These are phyloP conservation scores for Vombatus ursinus DNA, from an alignment of 2,113 vertebrate species.

Conservation along the genomic window DNA sequence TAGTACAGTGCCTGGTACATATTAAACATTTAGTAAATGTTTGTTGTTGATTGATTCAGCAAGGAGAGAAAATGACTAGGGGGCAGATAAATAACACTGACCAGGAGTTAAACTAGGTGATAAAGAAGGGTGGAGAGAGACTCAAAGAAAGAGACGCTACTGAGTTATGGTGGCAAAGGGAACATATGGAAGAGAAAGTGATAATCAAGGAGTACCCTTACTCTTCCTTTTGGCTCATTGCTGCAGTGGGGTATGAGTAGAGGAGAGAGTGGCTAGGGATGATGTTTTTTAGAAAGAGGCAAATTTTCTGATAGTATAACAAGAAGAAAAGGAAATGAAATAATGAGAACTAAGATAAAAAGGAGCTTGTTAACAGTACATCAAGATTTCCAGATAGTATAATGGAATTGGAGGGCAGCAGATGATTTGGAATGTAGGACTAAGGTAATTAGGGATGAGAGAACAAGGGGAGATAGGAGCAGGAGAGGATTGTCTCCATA, in stretches of 20 bases:
- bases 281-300: not conserved
- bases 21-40: not conserved
- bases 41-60: not conserved
- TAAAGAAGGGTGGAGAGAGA: not conserved
- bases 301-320: not conserved
- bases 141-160: not conserved
- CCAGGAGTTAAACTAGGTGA: not conserved
- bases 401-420: not conserved
- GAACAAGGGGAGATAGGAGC: not conserved
- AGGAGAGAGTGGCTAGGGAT: not conserved
- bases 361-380: not conserved
- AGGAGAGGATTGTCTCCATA: not conserved
- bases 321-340: not conserved
- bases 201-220: not conserved
- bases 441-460: not conserved
- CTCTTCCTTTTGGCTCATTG: not conserved
- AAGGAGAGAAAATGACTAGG: not conserved
- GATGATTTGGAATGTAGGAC: not conserved
- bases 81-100: not conserved
- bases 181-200: not conserved
- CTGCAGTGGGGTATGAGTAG: not conserved
- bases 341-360: not conserved
- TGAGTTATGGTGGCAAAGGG: not conserved
- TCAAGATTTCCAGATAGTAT: not conserved
- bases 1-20: not conserved